Evolutionary conservation across 2,797 vertebrate genomes (phyloP).

Genomic region (Picus viridis): DNA sequence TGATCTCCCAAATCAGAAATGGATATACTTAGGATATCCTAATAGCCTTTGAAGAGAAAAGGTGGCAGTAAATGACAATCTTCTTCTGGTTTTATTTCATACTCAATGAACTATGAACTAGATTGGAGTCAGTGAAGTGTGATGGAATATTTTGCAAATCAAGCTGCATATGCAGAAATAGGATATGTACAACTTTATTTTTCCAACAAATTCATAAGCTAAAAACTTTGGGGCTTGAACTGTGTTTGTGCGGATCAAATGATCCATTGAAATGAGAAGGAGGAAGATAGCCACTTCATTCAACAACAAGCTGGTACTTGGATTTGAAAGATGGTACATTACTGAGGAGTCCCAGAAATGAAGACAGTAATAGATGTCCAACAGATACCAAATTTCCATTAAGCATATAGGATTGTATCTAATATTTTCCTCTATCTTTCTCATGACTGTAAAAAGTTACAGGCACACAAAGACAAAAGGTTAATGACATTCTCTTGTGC

Average conservation of each 20-base stretch:
- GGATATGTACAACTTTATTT: background rate
- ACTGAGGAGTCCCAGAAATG: background rate
- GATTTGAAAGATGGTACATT: background rate
- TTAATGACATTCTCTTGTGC: background rate
- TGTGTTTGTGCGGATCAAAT: background rate
- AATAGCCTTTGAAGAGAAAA: background rate
- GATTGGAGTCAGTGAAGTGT: background rate
- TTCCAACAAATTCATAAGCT: background rate
- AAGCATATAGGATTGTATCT: background rate
- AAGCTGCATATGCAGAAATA: background rate
- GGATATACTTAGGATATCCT: background rate
- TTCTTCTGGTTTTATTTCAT: slow-evolving; percentile 29
- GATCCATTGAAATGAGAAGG: background rate
- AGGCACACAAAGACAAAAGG: background rate
- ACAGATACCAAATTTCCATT: background rate
- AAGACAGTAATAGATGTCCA: background rate
- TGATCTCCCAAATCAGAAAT: background rate
- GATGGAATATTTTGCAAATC: background rate
- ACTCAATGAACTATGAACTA: background rate
- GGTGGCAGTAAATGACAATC: background rate
- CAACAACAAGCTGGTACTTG: background rate
- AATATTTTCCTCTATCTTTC: background rate
- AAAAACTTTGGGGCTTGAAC: background rate
- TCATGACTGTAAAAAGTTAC: background rate
- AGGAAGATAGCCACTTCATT: background rate